Percentiles rank a stretch among this genome's conserved stretches.
Conservation (phyloP, 2,797 vertebrate genomes). For the Pagetopsis macropterus region DNA sequence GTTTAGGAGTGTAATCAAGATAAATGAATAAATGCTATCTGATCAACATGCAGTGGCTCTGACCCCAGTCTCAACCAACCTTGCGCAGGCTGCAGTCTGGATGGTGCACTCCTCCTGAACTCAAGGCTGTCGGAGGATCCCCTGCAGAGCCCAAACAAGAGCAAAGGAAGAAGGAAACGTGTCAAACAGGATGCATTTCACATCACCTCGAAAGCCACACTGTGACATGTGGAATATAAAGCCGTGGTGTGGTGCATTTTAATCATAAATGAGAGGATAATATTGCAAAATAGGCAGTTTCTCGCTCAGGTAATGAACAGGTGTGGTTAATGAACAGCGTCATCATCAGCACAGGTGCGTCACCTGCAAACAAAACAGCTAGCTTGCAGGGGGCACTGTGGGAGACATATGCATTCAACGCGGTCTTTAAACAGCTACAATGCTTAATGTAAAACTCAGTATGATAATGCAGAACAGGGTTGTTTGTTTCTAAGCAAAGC, state of each 20-base stretch:
- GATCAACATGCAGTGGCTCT: no score
- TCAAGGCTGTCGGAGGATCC: constrained; percentile 34
- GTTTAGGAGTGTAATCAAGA: background rate
- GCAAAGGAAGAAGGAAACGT: constrained; percentile 25
- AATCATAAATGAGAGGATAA: background rate
- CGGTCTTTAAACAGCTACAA: background rate
- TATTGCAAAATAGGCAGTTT: background rate
- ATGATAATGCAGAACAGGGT: background rate
- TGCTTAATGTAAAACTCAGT: background rate
- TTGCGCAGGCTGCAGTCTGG: constrained; percentile 47
- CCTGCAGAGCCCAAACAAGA: constrained; percentile 57
- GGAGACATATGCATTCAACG: background rate
- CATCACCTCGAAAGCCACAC: constrained; percentile 6
- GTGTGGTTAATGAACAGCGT: constrained; percentile 73
- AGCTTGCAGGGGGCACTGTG: background rate
- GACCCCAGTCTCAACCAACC: constrained; percentile 56
- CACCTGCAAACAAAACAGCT: constrained; percentile 63
- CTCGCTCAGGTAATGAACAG: constrained; percentile 48
- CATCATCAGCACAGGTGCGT: constrained; percentile 84
- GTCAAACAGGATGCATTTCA: constrained; percentile 16
- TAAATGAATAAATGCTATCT: background rate
- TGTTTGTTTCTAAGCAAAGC: constrained; percentile 12
- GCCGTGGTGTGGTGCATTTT: background rate
- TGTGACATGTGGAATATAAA: background rate
- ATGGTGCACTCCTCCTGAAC: constrained; percentile 64